Evolutionary conservation across 2,113 vertebrate genomes (phyloP).

Genomic region (Typhlomys cinereus): DNA sequence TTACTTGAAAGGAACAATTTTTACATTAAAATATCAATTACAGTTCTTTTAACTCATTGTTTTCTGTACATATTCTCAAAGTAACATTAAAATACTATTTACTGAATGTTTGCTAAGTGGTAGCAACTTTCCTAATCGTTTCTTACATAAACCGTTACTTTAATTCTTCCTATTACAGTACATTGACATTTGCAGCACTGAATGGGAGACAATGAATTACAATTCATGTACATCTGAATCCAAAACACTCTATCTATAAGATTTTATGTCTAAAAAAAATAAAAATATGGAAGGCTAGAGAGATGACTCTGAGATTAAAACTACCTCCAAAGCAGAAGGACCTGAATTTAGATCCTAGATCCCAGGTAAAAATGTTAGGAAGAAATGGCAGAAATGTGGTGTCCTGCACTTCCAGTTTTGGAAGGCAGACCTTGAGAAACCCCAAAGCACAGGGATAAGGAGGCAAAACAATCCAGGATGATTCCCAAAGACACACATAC

Average conservation of each 20-base stretch:
- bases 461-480: too few species aligned
- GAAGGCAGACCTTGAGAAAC: too few species aligned
- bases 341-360: too few species aligned
- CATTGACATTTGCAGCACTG: conserved; percentile 11
- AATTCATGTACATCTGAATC: conserved; percentile 47
- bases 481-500: too few species aligned
- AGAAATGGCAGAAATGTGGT: too few species aligned
- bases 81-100: conserved; percentile 27
- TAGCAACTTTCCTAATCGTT: neutral
- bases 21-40: neutral
- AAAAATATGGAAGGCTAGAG: too few species aligned
- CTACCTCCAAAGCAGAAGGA: too few species aligned
- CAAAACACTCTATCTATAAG: conserved; percentile 2
- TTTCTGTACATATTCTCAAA: conserved; percentile 20
- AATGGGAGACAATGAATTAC: conserved; percentile 17
- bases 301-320: too few species aligned
- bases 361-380: too few species aligned
- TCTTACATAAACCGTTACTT: conserved; percentile 2
- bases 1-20: conserved; percentile 24
- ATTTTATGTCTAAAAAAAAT: neutral
- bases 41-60: neutral
- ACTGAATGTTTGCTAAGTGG: neutral
- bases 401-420: too few species aligned
- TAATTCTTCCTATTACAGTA: conserved; percentile 17
- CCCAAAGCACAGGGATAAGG: too few species aligned